phyloP scores from a whole-genome alignment of 1,140 invertebrate species.

The Camponotus pennsylvanicus region DNA sequence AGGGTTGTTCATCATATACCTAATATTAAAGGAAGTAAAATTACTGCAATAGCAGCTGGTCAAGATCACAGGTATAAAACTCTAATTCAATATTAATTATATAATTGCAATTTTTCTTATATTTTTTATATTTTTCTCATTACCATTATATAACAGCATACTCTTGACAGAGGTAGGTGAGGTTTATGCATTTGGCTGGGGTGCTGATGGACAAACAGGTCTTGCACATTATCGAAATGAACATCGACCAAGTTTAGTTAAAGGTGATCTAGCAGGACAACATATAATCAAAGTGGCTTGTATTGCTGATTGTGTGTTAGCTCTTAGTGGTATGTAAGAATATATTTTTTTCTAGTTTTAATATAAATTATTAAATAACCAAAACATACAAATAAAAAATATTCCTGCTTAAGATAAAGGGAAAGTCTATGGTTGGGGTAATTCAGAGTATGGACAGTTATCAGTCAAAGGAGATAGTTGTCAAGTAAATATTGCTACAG shows the following conservation, averaged over 20 bases:
- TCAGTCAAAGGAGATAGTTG: slow-evolving; percentile 79
- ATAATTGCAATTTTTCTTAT: not conserved
- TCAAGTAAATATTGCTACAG: slow-evolving; percentile 90
- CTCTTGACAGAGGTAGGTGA: slow-evolving; percentile 93
- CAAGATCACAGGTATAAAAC: slow-evolving; percentile 92
- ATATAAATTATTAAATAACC: not conserved
- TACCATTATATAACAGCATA: slow-evolving; percentile 87
- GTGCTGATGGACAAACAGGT: slow-evolving; percentile 98
- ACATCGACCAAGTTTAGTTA: slow-evolving; percentile 88
- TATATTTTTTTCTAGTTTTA: slow-evolving; percentile 14
- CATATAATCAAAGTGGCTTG: slow-evolving; percentile 94
- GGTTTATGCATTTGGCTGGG: slow-evolving; percentile 96
- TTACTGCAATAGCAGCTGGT: slow-evolving; percentile 90
- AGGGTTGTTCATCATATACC: slow-evolving; percentile 89
- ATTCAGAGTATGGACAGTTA: slow-evolving; percentile 97
- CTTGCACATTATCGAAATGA: slow-evolving; percentile 90
- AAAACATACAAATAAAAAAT: slow-evolving; percentile 24
- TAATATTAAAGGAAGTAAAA: slow-evolving; percentile 88
- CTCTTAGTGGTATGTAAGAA: slow-evolving; percentile 91
- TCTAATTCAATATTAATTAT: not conserved
- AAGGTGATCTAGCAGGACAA: slow-evolving; percentile 94
- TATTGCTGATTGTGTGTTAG: slow-evolving; percentile 95
- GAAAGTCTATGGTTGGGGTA: slow-evolving; percentile 98
- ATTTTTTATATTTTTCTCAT: slow-evolving; percentile 22
- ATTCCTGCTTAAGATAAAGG: slow-evolving; percentile 91